Base-by-base conservation (phyloP, 2,888 invertebrate species). In the Calameuta pallipes region DNA sequence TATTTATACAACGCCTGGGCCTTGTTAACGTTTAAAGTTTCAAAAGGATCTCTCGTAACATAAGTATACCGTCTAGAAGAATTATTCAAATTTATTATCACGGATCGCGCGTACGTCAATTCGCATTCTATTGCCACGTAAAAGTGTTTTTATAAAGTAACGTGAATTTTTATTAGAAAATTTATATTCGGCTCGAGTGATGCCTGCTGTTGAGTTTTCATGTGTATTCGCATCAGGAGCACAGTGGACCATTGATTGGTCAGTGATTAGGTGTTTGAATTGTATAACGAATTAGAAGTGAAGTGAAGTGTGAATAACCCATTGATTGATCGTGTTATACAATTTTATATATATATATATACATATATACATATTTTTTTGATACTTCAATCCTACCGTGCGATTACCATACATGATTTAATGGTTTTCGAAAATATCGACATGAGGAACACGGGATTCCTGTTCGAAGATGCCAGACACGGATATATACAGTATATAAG, bases 361-460 rank as follows among this genome's bases (percentile, higher is more conserved):
- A 56, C 23, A 41, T 41, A 41, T 37, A 37, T 13, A 35, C 11
- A 35, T 35, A 12, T 37, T 13, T 41, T 56, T 56, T 56, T 56
- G 23, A 56, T 56, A 56, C 9, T 9, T 9, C 6, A 56, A 23
- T 23, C 9, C 9, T 23, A 23, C 23, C 56, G 9, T 56, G 56
- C 23, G 23, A 56, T 23, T 0, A 9, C 56, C 56, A 56, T 56
- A 56, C 56, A 9, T 23, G 56, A 56, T 71, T 34, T 33, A 71
- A 91, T 91, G 91, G 91, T 91, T 78, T 89, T 90, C 87, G 90
- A 91, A 87, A 90, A 90, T 83, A 89, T 89, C 85, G 91, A 88
- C 83, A 91, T 91, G 91, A 87, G 91, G 86, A 89, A 91, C 87
- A 91, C 91, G 41, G 91, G 90, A 84, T 91, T 91, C 88, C 89